These are phyloP conservation scores for Todus mexicanus DNA, from an alignment of 2,797 vertebrate species.

Conservation along the genomic window DNA sequence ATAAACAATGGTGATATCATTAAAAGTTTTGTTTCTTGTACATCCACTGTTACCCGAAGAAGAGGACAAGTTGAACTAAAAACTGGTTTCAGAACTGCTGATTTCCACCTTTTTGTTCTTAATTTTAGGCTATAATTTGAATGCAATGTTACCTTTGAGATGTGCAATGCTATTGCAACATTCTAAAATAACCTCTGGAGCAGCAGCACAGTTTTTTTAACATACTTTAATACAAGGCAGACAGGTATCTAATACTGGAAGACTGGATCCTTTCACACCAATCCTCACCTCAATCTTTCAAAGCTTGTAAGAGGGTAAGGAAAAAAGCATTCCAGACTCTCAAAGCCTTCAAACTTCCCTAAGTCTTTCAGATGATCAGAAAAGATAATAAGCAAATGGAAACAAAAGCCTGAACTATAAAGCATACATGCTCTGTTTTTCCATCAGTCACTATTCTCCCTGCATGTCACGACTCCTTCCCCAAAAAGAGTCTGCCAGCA, in stretches of 20 bases:
- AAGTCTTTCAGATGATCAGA: not conserved
- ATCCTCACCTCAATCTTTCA: not conserved
- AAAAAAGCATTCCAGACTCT: not conserved
- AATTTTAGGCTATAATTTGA: not conserved
- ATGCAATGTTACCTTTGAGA: not conserved
- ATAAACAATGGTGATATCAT: not conserved
- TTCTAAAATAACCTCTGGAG: not conserved
- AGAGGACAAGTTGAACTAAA: not conserved
- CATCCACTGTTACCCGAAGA: not conserved
- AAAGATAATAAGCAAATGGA: not conserved
- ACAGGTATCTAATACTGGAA: not conserved
- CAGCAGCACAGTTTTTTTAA: not conserved
- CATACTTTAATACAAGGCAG: not conserved
- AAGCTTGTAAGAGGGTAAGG: not conserved
- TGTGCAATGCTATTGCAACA: not conserved
- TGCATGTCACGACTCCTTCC: not conserved
- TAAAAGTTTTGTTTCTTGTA: not conserved
- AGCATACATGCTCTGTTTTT: not conserved
- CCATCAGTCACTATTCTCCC: not conserved
- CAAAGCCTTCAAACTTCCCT: not conserved
- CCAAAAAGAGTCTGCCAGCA: not conserved
- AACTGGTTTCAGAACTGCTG: not conserved
- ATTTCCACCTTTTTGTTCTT: not conserved
- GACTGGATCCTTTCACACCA: not conserved
- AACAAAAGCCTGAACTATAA: not conserved